Evolutionary conservation across 2,113 vertebrate genomes (phyloP).

Genomic region (Ctenodactylus gundi): DNA sequence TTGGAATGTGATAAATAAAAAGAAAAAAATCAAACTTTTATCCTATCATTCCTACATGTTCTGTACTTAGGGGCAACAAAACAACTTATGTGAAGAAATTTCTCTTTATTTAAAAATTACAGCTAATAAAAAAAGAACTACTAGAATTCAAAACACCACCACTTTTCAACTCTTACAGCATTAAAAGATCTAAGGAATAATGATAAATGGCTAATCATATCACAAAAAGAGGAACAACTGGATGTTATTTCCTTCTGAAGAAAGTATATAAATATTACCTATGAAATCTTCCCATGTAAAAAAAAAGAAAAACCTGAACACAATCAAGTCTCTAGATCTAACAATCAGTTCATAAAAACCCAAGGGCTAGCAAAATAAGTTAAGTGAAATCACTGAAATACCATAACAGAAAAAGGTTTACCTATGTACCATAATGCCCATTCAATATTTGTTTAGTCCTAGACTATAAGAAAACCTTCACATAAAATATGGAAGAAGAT

Average conservation of each 20-base stretch:
- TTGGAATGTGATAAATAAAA: constrained; percentile 3
- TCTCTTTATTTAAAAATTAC: constrained; percentile 7
- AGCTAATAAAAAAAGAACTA: neutral
- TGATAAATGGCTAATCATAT: neutral
- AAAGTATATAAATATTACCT: neutral
- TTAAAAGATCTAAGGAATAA: constrained; percentile 16
- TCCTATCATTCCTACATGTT: neutral
- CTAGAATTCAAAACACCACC: constrained; percentile 10
- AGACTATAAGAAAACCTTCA: neutral
- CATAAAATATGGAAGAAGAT: neutral
- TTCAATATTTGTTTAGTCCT: neutral
- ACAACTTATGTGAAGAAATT: neutral
- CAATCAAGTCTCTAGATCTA: neutral
- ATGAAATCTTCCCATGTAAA: neutral
- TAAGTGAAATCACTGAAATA: constrained; percentile 13
- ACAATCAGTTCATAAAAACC: constrained; percentile 21
- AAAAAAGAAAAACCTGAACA: neutral
- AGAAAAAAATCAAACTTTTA: constrained; percentile 2
- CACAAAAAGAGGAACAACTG: neutral
- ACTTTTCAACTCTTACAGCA: neutral
- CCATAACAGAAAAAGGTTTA: neutral
- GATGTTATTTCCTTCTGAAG: neutral
- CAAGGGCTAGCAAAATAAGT: constrained; percentile 25
- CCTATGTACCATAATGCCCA: no score
- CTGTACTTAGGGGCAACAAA: neutral